Conservation (phyloP, 2,888 invertebrate species). For the Macropis europaea region DNA sequence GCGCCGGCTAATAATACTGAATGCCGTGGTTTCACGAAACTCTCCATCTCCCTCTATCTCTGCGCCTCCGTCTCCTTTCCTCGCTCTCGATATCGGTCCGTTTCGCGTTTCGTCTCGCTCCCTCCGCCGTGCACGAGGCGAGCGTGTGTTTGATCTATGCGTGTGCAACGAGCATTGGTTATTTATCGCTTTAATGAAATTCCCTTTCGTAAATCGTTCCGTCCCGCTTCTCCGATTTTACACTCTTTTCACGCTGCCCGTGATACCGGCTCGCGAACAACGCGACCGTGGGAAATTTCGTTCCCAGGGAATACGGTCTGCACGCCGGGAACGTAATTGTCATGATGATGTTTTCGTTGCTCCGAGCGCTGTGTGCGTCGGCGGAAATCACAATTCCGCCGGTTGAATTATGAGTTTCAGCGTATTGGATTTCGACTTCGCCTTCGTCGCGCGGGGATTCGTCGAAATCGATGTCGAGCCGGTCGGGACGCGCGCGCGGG, state of each 20-base stretch:
- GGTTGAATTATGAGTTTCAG: too few species aligned
- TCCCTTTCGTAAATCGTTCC: conserved; percentile 49
- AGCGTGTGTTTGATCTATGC: too few species aligned
- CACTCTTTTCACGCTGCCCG: conserved; percentile 42
- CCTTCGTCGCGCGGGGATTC: too few species aligned
- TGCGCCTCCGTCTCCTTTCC: not conserved
- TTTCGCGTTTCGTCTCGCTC: not conserved
- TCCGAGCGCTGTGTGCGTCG: too few species aligned
- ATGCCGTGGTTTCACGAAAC: conserved; percentile 58
- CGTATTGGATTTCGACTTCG: too few species aligned
- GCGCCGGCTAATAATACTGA: conserved; percentile 68
- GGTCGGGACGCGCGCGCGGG: too few species aligned
- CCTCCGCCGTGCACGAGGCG: not conserved
- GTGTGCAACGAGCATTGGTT: conserved; percentile 34
- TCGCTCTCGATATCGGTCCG: not conserved
- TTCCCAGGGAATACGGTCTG: conserved; percentile 14
- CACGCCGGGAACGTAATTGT: too few species aligned
- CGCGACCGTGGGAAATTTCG: conserved; percentile 45
- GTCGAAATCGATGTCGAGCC: too few species aligned
- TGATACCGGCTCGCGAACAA: conserved; percentile 40
- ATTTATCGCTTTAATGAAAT: conserved; percentile 52
- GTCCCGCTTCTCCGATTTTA: conserved; percentile 11
- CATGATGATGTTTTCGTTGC: too few species aligned
- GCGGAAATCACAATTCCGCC: too few species aligned
- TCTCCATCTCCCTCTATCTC: conserved; percentile 13